phyloP scores from a whole-genome alignment of 2,888 invertebrate genomes.

The Oscheius sp. region DNA sequence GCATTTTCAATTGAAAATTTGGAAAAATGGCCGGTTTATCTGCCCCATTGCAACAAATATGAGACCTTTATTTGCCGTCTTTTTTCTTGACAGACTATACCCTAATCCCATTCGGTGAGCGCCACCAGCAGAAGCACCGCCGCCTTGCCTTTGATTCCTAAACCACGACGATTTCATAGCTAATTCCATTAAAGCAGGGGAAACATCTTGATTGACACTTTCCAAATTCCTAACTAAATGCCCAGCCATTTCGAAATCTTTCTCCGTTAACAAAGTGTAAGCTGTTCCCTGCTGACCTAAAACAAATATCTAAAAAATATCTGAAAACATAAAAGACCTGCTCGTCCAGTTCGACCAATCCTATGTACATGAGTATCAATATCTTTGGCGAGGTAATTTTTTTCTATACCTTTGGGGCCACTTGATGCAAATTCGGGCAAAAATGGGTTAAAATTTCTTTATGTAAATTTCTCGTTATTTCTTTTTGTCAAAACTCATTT shows the following conservation, averaged over 20 bases:
- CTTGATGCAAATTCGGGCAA: too few species aligned
- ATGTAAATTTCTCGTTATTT: too few species aligned
- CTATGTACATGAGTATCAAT: slow-evolving; percentile 89
- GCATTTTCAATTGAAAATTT: too few species aligned
- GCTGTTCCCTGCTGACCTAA: slow-evolving; percentile 82
- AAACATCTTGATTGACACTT: slow-evolving; percentile 86
- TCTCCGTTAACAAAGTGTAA: slow-evolving; percentile 84
- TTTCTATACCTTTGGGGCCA: too few species aligned
- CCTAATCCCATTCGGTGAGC: slow-evolving; percentile 49
- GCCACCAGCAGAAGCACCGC: slow-evolving; percentile 14
- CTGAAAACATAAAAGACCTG: slow-evolving; percentile 77
- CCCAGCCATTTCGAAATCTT: slow-evolving; percentile 95
- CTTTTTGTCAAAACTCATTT: too few species aligned
- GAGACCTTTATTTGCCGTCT: too few species aligned
- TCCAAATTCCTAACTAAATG: slow-evolving; percentile 87
- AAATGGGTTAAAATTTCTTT: too few species aligned
- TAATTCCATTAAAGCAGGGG: slow-evolving; percentile 46
- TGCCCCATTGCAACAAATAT: too few species aligned
- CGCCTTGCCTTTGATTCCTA: slow-evolving; percentile 42
- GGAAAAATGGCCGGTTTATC: too few species aligned
- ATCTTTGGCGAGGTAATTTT: too few species aligned
- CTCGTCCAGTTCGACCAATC: slow-evolving; percentile 86
- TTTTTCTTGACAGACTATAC: too few species aligned
- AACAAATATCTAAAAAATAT: slow-evolving; percentile 8
- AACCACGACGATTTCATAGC: slow-evolving; percentile 59